phyloP scores from a whole-genome alignment of 2,888 invertebrate genomes.

The Drosophila infuscata region DNA sequence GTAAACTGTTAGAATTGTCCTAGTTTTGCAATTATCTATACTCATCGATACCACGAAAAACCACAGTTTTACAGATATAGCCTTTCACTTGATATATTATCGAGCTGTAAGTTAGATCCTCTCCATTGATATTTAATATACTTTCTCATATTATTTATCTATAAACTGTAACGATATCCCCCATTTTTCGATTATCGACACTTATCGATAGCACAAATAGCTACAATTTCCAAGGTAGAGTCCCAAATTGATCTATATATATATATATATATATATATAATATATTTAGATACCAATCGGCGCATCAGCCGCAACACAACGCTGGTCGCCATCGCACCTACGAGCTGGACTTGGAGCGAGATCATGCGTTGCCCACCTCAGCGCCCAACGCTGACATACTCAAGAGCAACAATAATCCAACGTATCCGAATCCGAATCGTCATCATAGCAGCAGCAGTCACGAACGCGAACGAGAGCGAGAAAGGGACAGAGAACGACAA shows the following conservation, averaged over 20 bases:
- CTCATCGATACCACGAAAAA: not conserved
- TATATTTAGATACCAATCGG: slow-evolving; percentile 78
- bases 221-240: not conserved
- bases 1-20: not conserved
- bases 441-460: slow-evolving; percentile 84
- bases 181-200: not conserved
- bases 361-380: slow-evolving; percentile 90
- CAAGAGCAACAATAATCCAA: slow-evolving; percentile 91
- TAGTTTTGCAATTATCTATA: not conserved
- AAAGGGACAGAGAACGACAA: slow-evolving; percentile 45
- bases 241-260: not conserved
- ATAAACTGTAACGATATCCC: not conserved
- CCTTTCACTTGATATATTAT: not conserved
- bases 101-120: not conserved
- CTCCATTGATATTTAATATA: not conserved
- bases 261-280: not conserved
- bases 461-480: slow-evolving; percentile 74
- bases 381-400: slow-evolving; percentile 92
- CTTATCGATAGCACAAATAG: not conserved
- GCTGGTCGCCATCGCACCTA: slow-evolving; percentile 86
- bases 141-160: not conserved
- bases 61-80: not conserved
- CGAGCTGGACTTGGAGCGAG: slow-evolving; percentile 90
- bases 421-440: slow-evolving; percentile 90
- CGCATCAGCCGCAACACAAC: slow-evolving; percentile 82